Percentiles rank a stretch among this genome's conserved stretches.
These are phyloP conservation scores for Datnioides undecimradiatus DNA, from an alignment of 2,113 vertebrate species.

Conservation along the genomic window DNA sequence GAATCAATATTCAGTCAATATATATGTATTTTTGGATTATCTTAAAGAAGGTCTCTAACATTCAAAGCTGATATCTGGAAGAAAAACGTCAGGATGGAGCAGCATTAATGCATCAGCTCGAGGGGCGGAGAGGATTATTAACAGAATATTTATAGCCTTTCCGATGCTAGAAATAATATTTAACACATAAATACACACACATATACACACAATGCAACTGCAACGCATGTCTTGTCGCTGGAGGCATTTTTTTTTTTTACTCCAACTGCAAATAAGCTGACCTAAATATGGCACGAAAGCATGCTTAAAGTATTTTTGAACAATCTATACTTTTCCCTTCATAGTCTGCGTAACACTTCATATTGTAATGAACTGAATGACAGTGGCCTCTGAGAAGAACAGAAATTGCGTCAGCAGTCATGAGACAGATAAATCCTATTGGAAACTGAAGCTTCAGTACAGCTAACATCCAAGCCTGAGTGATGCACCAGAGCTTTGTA, in stretches of 20 bases:
- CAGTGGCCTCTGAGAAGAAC: slow-evolving; percentile 7
- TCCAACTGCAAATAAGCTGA: slow-evolving; percentile 48
- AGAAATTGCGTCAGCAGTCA: slow-evolving; percentile 40
- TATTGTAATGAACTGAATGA: slow-evolving; percentile 7
- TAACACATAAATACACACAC: slow-evolving; percentile 14
- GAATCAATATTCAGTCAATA: too few relatives aligned
- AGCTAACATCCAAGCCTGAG: slow-evolving; percentile 43
- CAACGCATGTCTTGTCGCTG: slow-evolving; percentile 12
- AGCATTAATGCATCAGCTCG: slow-evolving; percentile 25
- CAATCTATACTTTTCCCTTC: not conserved
- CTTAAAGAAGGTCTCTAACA: slow-evolving; percentile 10
- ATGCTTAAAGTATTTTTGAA: slow-evolving; percentile 30
- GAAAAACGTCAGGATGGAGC: slow-evolving; percentile 5
- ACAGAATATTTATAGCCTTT: slow-evolving; percentile 57
- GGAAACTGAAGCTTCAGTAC: slow-evolving; percentile 33
- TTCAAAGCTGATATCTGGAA: slow-evolving; percentile 6
- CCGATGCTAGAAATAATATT: slow-evolving; percentile 39
- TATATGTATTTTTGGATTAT: not conserved
- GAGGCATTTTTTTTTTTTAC: slow-evolving; percentile 29
- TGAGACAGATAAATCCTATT: slow-evolving; percentile 39
- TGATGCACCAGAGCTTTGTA: slow-evolving; percentile 41
- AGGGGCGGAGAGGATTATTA: slow-evolving; percentile 15
- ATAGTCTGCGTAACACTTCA: not conserved
- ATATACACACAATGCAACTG: slow-evolving; percentile 19
- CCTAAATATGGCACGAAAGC: slow-evolving; percentile 58